Evolutionary conservation across 2,888 invertebrate genomes (phyloP).

Genomic region (Drosophila nr. medialis): DNA sequence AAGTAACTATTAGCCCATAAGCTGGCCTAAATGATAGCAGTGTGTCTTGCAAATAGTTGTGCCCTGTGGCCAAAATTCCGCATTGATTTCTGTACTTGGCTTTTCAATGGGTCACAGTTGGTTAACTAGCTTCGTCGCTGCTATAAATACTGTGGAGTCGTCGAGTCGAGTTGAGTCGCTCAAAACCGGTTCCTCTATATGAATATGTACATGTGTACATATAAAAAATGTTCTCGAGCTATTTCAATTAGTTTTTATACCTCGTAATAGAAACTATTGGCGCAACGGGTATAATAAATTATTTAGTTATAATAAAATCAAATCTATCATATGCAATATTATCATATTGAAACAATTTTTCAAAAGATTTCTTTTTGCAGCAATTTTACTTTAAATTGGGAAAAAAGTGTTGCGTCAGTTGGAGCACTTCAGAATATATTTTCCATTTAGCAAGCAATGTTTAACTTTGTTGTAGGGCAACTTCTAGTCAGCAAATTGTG

Average conservation of each 20-base stretch:
- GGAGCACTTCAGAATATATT: background rate
- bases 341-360: background rate
- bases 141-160: conserved; percentile 37
- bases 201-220: conserved; percentile 12
- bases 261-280: conserved; percentile 20
- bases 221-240: conserved; percentile 60
- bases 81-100: conserved; percentile 38
- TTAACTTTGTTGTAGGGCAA: conserved; percentile 14
- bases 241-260: conserved; percentile 71
- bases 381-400: background rate
- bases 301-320: background rate
- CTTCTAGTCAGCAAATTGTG: background rate
- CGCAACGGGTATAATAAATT: background rate
- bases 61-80: conserved; percentile 21
- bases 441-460: background rate
- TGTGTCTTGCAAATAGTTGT: conserved; percentile 13
- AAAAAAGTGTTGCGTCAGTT: background rate
- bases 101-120: conserved; percentile 52
- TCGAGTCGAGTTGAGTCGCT: conserved; percentile 16
- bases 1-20: conserved; percentile 30
- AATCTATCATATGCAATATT: background rate
- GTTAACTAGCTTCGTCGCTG: conserved; percentile 33
- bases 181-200: conserved; percentile 65
- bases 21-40: conserved; percentile 38
- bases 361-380: background rate